phyloP scores from a whole-genome alignment of 2,113 vertebrate genomes.

The Calyptommatus sinebrachiatus region DNA sequence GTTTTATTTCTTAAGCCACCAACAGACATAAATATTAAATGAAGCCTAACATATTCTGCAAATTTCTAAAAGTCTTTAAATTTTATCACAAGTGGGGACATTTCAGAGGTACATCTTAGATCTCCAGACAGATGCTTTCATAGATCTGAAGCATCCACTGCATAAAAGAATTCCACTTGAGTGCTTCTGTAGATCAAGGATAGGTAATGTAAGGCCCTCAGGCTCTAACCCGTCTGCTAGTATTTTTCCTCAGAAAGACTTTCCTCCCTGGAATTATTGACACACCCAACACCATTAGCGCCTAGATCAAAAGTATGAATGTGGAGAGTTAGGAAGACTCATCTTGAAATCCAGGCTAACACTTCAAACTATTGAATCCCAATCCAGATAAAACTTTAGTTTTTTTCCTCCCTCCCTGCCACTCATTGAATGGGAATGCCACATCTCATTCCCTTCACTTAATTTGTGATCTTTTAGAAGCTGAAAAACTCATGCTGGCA shows the following conservation, averaged over 20 bases:
- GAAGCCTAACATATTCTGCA: neutral
- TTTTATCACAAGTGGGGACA: constrained; percentile 7
- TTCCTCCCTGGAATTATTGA: neutral
- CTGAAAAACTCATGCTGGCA: no score
- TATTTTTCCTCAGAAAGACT: neutral
- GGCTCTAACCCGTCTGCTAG: neutral
- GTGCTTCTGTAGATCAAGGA: neutral
- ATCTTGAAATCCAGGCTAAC: neutral
- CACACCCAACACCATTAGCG: neutral
- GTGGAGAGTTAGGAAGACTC: neutral
- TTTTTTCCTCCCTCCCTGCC: no score
- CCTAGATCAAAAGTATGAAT: neutral
- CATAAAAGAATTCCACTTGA: constrained; percentile 21
- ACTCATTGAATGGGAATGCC: no score
- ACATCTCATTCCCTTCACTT: no score
- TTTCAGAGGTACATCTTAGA: neutral
- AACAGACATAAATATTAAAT: constrained; percentile 18
- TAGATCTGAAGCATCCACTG: neutral
- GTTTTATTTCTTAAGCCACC: neutral
- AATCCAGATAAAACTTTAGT: no score
- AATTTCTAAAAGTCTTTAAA: constrained; percentile 9
- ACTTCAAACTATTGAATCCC: neutral
- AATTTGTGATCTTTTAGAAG: no score
- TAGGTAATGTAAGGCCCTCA: neutral
- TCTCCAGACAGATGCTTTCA: neutral